Evolutionary conservation across 2,113 vertebrate genomes (phyloP), one percentile per base, ranked within the genome.

Genomic region (Mellivora capensis): DNA sequence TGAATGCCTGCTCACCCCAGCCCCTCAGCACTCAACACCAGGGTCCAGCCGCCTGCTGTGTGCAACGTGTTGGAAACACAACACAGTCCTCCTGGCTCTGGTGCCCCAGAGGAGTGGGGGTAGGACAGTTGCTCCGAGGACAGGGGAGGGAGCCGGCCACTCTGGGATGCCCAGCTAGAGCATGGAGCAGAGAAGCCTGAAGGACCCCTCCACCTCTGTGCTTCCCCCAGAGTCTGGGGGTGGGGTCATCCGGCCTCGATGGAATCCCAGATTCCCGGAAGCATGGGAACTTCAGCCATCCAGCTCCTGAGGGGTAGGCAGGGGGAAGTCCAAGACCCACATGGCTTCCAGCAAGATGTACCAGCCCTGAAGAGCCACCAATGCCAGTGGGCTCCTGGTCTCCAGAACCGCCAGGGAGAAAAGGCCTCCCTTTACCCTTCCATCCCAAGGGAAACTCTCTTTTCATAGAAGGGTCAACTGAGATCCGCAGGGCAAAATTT

Each of bases 41-140:
- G 52, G 69, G 76, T 4, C 88, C 79, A 37, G 96, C 17, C 0
- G 0, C 72, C 23, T 0, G 0, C 29, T 2, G 2, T 0, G 0
- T 0, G 25, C 39, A 94, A 94, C 0, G 88, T 69, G 96, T 96
- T 7, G 14, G 77, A 15, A 12, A 95, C 85, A 94, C 9, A 88
- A 31, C 47, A 3, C 96, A 97, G 98, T 88, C 96, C 81, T 84
- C 76, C 42, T 1, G 23, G n/a, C 64, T 79, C 44, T 1, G 31
- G 74, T 57, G 52, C 10, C 49, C 31, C 0, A 0, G 31, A 44
- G 54, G 23, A 18, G 7, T 0, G 1, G 59, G 61, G 27, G 7
- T 7, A n/a, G 80, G 37, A 7, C 62, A 42, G 23, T 49, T 11
- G 74, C 72, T 9, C 0, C 18, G 13, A 49, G 27, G 15, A 34